These are phyloP conservation scores for Sarotherodon lohbergeri DNA, from an alignment of 2,113 vertebrate species.

Conservation along the genomic window DNA sequence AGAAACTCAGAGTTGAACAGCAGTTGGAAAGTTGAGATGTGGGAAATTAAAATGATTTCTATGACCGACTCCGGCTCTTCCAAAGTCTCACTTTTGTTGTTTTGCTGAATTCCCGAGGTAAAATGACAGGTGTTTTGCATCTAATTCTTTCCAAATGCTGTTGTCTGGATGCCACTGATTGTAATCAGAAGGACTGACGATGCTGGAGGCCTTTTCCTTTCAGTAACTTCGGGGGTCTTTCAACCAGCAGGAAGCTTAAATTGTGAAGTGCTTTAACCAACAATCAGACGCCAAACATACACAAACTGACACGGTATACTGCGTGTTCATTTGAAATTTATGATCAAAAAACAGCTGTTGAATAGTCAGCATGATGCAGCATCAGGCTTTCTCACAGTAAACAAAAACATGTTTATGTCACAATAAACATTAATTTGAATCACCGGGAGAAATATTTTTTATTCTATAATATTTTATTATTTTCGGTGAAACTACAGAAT, in stretches of 20 bases:
- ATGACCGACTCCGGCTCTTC: background rate
- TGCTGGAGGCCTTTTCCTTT: slow-evolving; percentile 51
- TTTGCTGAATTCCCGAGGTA: slow-evolving; percentile 31
- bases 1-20: background rate
- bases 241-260: slow-evolving; percentile 54
- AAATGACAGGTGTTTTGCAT: slow-evolving; percentile 68
- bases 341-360: slow-evolving; percentile 52
- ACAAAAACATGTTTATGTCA: slow-evolving; percentile 45
- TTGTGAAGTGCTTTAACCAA: slow-evolving; percentile 47
- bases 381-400: slow-evolving; percentile 3
- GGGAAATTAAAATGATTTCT: background rate
- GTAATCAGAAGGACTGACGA: slow-evolving; percentile 67
- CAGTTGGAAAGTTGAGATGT: background rate
- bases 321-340: slow-evolving; percentile 48
- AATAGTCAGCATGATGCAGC: slow-evolving; percentile 47
- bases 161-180: slow-evolving; percentile 64
- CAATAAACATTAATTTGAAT: slow-evolving; percentile 38
- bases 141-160: slow-evolving; percentile 46
- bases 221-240: slow-evolving; percentile 59
- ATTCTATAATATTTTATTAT: background rate
- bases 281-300: slow-evolving; percentile 61
- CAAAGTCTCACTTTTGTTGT: slow-evolving; percentile 11
- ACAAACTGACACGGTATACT: slow-evolving; percentile 34
- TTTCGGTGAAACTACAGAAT: background rate
- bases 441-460: slow-evolving; percentile 20